Evolutionary conservation across 1,140 invertebrate species (phyloP).

Genomic region (Drosophila nigrodunni): DNA sequence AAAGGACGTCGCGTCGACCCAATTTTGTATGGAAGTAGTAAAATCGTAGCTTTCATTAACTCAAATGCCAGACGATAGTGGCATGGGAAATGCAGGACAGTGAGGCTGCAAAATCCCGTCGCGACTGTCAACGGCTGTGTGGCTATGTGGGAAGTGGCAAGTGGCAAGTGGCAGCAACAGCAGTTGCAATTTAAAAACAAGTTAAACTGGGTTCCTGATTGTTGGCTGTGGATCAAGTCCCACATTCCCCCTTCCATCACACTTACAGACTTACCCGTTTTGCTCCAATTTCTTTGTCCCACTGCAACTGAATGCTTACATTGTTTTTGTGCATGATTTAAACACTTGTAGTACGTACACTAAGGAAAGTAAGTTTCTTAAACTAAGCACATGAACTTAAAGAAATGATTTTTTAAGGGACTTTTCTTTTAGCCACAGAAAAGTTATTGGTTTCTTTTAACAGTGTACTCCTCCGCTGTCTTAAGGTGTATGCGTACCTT

Average conservation of each 20-base stretch:
- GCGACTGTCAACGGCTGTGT: constrained; percentile 58
- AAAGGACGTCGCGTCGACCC: constrained; percentile 64
- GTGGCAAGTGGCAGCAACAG: constrained; percentile 27
- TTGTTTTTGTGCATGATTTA: constrained; percentile 12
- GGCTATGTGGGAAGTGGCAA: constrained; percentile 44
- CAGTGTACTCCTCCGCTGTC: not conserved
- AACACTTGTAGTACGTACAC: too few species aligned
- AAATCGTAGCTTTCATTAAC: constrained; percentile 79
- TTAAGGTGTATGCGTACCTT: not conserved
- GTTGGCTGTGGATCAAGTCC: not conserved
- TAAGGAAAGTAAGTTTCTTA: too few species aligned
- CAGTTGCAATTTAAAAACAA: constrained; percentile 35
- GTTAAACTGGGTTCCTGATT: constrained; percentile 28
- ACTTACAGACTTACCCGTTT: not conserved
- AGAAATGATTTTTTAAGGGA: too few species aligned
- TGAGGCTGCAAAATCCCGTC: constrained; percentile 30
- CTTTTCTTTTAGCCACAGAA: too few species aligned
- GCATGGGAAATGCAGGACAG: not conserved
- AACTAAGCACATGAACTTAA: too few species aligned
- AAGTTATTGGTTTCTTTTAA: too few species aligned
- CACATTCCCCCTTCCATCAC: not conserved
- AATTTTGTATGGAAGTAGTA: constrained; percentile 62
- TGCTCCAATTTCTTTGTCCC: constrained; percentile 1
- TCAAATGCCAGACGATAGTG: constrained; percentile 62
- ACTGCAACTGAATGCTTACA: constrained; percentile 12